phyloP scores from a whole-genome alignment of 2,113 vertebrate species.

The Micromys minutus region DNA sequence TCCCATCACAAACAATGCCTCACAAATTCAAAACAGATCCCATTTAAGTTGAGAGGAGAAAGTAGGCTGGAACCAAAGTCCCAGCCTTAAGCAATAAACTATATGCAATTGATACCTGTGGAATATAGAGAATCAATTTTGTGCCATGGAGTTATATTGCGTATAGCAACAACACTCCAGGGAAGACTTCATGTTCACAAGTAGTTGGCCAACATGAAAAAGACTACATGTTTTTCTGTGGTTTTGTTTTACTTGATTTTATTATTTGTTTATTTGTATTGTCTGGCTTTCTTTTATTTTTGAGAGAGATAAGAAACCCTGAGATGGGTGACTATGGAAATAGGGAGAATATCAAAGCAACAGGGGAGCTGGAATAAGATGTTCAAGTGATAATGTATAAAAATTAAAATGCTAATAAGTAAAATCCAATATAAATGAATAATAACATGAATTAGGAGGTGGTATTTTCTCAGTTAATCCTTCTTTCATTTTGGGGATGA shows the following conservation, averaged over 20 bases:
- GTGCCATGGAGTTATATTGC: neutral
- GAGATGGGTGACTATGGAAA: neutral
- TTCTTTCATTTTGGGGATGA: neutral
- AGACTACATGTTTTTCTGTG: neutral
- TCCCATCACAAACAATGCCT: neutral
- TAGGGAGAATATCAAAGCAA: neutral
- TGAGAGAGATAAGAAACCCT: neutral
- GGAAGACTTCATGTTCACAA: neutral
- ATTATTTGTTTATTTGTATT: neutral
- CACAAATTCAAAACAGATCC: neutral
- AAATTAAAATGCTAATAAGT: neutral
- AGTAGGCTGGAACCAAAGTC: neutral
- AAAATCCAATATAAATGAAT: neutral
- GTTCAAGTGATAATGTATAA: neutral
- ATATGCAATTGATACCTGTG: neutral
- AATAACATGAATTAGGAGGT: neutral
- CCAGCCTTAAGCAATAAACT: neutral
- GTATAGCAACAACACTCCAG: neutral
- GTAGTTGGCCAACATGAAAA: neutral
- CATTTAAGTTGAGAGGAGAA: neutral
- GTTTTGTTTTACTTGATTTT: neutral
- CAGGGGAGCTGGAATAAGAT: neutral
- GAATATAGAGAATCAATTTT: neutral
- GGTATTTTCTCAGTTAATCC: neutral
- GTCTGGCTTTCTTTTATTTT: neutral